Evolutionary conservation across 1,140 invertebrate species (phyloP).

Genomic region (Chlorops oryzae): DNA sequence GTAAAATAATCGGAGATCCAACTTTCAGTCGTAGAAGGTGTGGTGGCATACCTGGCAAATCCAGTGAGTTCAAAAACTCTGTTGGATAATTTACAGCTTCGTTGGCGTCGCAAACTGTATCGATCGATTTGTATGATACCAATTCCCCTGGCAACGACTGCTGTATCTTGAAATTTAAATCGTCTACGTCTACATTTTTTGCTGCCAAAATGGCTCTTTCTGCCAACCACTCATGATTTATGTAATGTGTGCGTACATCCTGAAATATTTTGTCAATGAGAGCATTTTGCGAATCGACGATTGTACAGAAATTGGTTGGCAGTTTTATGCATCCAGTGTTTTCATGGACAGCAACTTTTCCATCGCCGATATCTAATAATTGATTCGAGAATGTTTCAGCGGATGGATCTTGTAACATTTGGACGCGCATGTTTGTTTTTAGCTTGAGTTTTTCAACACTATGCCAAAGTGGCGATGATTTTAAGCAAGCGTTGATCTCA

Average conservation of each 20-base stretch:
- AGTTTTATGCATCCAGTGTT: constrained; percentile 13
- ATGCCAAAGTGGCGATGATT: constrained; percentile 45
- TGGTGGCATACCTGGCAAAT: too few species aligned
- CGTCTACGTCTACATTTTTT: constrained; percentile 2
- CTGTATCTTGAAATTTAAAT: constrained; percentile 2
- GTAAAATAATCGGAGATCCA: too few species aligned
- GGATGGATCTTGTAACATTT: constrained; percentile 29
- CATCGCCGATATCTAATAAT: constrained; percentile 27
- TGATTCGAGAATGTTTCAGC: constrained; percentile 29
- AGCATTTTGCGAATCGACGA: constrained; percentile 2
- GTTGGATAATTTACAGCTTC: too few species aligned
- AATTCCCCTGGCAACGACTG: too few species aligned
- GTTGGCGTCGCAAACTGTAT: too few species aligned
- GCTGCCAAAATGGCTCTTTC: constrained; percentile 4
- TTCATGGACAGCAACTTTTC: constrained; percentile 17
- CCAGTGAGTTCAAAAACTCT: too few species aligned
- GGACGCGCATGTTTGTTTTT: constrained; percentile 38
- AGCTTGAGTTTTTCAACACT: constrained; percentile 38
- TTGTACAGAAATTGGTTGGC: constrained; percentile 5
- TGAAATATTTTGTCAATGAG: constrained; percentile 7
- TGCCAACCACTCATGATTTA: constrained; percentile 10
- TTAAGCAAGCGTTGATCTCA: constrained; percentile 48
- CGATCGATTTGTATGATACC: too few species aligned
- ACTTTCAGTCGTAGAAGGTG: too few species aligned
- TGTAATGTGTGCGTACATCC: constrained; percentile 5